Percentiles rank a stretch among this genome's conserved stretches.
phyloP scores from a whole-genome alignment of 35 echinoderm and acorn worm species.

The Ophioderma brevispina region DNA sequence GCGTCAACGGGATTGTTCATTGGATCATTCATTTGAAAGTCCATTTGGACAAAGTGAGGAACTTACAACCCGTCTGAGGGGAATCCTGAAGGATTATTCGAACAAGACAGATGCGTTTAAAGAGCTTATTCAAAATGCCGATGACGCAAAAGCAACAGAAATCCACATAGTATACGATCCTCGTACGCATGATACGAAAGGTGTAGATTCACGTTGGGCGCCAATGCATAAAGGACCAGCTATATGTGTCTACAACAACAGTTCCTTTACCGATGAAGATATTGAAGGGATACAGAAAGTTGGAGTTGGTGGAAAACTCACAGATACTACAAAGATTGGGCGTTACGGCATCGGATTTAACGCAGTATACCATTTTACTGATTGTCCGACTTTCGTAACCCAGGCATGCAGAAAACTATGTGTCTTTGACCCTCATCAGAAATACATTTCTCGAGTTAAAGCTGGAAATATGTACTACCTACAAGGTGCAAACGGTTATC shows the following conservation, averaged over 20 bases:
- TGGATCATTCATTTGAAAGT: background rate
- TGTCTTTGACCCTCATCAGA: slow-evolving; percentile 61
- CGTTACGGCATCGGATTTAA: slow-evolving; percentile 69
- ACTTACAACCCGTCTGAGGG: slow-evolving; percentile 68
- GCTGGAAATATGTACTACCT: background rate
- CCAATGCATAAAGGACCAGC: slow-evolving; percentile 21
- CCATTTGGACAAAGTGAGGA: slow-evolving; percentile 87
- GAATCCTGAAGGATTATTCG: slow-evolving; percentile 76
- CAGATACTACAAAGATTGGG: slow-evolving; percentile 42
- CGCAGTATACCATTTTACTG: slow-evolving; percentile 68
- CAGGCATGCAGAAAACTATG: slow-evolving; percentile 28
- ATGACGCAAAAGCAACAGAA: slow-evolving; percentile 87
- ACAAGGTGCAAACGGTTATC: background rate
- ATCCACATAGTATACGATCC: slow-evolving; percentile 88
- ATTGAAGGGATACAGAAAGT: slow-evolving; percentile 73
- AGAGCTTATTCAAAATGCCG: slow-evolving; percentile 94
- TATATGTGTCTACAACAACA: slow-evolving; percentile 73
- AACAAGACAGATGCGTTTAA: slow-evolving; percentile 71
- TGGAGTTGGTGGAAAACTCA: slow-evolving; percentile 62
- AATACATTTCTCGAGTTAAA: slow-evolving; percentile 42
- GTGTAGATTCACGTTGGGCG: background rate
- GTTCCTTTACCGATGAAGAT: slow-evolving; percentile 66
- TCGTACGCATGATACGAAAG: slow-evolving; percentile 32
- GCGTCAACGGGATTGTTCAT: too few relatives aligned
- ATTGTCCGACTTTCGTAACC: slow-evolving; percentile 70